These are phyloP conservation scores for Dreissena polymorpha DNA, from an alignment of 1,140 invertebrate genomes.

Conservation along the genomic window DNA sequence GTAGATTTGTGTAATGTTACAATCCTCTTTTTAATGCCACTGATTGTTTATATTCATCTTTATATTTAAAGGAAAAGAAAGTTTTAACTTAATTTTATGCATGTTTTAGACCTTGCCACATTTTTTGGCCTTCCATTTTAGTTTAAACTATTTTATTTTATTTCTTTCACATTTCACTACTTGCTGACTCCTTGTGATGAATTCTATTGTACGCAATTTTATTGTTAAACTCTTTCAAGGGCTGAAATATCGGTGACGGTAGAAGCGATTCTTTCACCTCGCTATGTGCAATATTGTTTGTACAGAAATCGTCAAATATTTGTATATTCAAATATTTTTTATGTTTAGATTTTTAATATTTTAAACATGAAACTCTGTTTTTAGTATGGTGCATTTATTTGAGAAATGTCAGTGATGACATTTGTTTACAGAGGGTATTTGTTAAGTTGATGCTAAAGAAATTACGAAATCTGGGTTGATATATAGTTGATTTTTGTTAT, in stretches of 20 bases:
- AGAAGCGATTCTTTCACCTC: slow-evolving; percentile 21
- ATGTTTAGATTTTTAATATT: slow-evolving; percentile 53
- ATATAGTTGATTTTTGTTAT: neutral
- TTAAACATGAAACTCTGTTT: slow-evolving; percentile 54
- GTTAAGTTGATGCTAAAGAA: neutral
- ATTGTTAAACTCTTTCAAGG: slow-evolving; percentile 33
- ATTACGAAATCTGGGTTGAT: neutral
- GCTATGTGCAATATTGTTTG: slow-evolving; percentile 56
- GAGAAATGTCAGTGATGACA: neutral
- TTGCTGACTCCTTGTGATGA: slow-evolving; percentile 50
- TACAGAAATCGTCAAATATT: slow-evolving; percentile 55
- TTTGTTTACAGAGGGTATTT: neutral
- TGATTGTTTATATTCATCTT: neutral
- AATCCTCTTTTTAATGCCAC: neutral
- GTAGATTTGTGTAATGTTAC: neutral
- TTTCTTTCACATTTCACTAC: slow-evolving; percentile 1
- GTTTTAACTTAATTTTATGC: neutral
- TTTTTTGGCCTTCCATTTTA: slow-evolving; percentile 25
- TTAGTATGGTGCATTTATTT: slow-evolving; percentile 15
- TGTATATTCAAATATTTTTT: slow-evolving; percentile 57
- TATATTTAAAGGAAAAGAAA: neutral
- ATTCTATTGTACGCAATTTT: slow-evolving; percentile 13
- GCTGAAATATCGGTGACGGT: neutral
- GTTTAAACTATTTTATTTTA: slow-evolving; percentile 16
- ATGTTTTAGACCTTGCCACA: neutral